Conservation (phyloP, 2,113 vertebrate species). For the Menura novaehollandiae region DNA sequence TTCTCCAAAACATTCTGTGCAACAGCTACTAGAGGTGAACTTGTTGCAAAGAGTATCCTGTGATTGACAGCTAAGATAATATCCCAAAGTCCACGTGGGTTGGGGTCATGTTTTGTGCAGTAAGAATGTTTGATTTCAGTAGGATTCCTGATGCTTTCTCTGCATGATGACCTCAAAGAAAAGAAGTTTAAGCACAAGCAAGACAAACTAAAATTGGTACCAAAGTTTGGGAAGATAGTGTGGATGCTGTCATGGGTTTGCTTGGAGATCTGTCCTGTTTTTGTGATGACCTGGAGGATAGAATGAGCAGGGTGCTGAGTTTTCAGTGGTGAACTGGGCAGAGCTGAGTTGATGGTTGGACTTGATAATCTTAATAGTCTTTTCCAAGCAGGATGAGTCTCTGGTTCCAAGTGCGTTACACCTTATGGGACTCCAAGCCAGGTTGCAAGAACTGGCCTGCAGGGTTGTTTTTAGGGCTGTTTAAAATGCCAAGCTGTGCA, state of each 20-base stretch:
- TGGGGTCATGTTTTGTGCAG: not conserved
- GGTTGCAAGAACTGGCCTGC: not conserved
- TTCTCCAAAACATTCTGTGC: not conserved
- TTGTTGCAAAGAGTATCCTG: not conserved
- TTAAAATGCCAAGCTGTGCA: not conserved
- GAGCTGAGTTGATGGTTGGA: not conserved
- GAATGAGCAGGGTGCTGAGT: not conserved
- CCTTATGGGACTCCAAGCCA: not conserved
- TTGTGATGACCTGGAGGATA: fast-evolving
- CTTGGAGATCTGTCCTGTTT: not conserved
- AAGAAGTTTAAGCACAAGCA: not conserved
- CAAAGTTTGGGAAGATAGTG: not conserved
- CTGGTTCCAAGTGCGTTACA: not conserved
- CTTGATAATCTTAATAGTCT: not conserved
- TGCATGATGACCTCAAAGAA: not conserved
- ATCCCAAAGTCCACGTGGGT: fast-evolving
- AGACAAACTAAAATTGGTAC: not conserved
- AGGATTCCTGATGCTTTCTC: not conserved
- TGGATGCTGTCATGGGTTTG: not conserved
- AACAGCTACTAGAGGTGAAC: not conserved
- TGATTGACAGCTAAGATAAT: not conserved
- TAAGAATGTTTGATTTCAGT: not conserved
- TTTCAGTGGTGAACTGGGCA: not conserved
- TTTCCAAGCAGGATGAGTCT: not conserved
- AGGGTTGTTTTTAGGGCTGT: not conserved